Evolutionary conservation across 2,113 vertebrate genomes (phyloP).

Genomic region (Fukomys damarensis): DNA sequence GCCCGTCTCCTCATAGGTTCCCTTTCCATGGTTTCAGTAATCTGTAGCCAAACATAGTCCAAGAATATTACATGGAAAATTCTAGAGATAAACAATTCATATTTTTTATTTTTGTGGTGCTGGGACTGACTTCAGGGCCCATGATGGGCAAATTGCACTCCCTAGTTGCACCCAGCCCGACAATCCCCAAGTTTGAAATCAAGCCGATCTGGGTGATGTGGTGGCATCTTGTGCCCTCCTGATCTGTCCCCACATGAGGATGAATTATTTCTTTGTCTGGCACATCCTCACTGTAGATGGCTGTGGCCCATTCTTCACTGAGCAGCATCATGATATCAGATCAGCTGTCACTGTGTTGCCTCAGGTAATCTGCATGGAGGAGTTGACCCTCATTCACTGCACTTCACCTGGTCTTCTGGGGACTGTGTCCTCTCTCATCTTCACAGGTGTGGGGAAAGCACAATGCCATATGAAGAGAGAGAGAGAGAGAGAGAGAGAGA

Average conservation of each 20-base stretch:
- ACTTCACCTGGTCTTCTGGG: too few relatives aligned
- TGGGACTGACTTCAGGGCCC: neutral
- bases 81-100: neutral
- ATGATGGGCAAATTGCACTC: fast-evolving
- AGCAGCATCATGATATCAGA: neutral
- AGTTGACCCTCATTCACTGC: neutral
- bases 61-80: neutral
- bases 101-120: neutral
- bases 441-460: neutral
- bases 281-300: neutral
- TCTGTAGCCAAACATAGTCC: neutral
- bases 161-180: neutral
- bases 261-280: neutral
- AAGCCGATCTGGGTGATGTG: neutral
- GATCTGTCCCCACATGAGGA: too few relatives aligned
- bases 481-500: neutral
- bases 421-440: neutral
- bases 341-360: neutral
- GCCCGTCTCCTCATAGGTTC: neutral
- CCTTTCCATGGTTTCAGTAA: neutral
- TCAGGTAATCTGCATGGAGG: neutral
- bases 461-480: neutral
- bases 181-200: neutral
- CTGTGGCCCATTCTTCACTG: neutral
- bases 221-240: neutral